Evolutionary conservation across 2,113 vertebrate genomes (phyloP).

Genomic region (Lepus timidus): DNA sequence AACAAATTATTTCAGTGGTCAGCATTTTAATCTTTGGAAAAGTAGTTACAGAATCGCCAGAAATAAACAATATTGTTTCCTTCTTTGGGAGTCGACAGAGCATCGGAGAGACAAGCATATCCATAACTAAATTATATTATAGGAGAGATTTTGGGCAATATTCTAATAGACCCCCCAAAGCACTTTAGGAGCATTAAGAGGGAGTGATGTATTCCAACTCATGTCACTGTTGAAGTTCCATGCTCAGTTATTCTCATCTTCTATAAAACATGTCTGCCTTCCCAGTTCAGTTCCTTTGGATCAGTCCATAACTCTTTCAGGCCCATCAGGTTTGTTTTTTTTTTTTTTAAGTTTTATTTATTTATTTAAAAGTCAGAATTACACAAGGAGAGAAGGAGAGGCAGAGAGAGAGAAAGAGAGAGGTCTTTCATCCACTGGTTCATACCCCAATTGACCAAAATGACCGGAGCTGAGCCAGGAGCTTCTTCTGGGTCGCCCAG

Average conservation of each 20-base stretch:
- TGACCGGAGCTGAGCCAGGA: too few relatives aligned
- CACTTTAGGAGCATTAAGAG: neutral
- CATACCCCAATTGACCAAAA: too few relatives aligned
- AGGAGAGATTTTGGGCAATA: neutral
- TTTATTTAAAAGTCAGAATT: too few relatives aligned
- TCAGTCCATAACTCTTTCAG: neutral
- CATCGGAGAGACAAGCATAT: fast-evolving
- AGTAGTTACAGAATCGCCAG: neutral
- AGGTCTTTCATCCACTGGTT: too few relatives aligned
- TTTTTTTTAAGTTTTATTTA: too few relatives aligned
- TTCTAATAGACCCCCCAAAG: neutral
- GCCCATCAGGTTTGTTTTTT: neutral
- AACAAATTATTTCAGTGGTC: neutral
- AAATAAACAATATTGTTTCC: neutral
- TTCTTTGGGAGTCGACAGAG: neutral
- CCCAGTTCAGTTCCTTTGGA: neutral
- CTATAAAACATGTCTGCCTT: neutral
- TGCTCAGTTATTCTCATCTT: constrained; percentile 21
- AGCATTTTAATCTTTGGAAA: neutral
- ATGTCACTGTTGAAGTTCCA: neutral
- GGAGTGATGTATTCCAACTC: neutral
- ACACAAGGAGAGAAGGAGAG: too few relatives aligned
- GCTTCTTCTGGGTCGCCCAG: too few relatives aligned
- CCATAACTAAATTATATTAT: neutral
- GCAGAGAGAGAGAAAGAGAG: too few relatives aligned